Base-by-base conservation (phyloP, 2,113 vertebrate species). In the Oryzias curvinotus region DNA sequence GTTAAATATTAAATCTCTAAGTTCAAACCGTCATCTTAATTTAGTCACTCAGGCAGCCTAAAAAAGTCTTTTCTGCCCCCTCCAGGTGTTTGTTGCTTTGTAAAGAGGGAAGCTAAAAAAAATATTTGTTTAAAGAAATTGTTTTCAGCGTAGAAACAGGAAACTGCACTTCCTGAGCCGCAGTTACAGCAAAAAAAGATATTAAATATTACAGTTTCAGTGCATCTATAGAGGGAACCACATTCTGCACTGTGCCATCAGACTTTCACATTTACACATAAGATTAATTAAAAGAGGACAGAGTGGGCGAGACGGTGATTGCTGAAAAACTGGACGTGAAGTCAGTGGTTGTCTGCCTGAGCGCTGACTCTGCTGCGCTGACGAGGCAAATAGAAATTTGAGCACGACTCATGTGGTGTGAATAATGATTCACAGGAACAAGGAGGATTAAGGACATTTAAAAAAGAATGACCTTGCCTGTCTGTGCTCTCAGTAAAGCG, bases 241-340 rank as follows among this genome's bases (percentile, higher is more conserved):
- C 7, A 36, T 36, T 36, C 36, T 36, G 18, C 45, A 43, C 43
- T 7, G 28, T 70, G 70, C 52, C 59, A 53, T 58, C n/a, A 13
- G 36, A 36, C 62, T 57, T 60, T 59, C 50, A 4, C 75, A 65
- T 81, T 81, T 70, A 78, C 79, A 70, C 62, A 66, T 23, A 26
- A 3, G 47, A 17, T 56, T 68, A 59, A 80, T 77, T 62, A 67
- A 57, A 71, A 70, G 58, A 59, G 48, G 82, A 52, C 49, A 62
- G 58, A 72, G 80, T 73, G 73, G 74, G 82, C 41, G 77, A 78
- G 56, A 66, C 71, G 47, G 62, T 5, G 55, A 69, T 50, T 58
- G 43, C 21, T 26, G 78, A 45, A 62, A 52, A 57, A 47, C 30
- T 71, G 67, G 65, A 59, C 47, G 30, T 36, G 1, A 17, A 30